phyloP scores from a whole-genome alignment of 2,888 invertebrate species.

The Eustalomyia histrio region DNA sequence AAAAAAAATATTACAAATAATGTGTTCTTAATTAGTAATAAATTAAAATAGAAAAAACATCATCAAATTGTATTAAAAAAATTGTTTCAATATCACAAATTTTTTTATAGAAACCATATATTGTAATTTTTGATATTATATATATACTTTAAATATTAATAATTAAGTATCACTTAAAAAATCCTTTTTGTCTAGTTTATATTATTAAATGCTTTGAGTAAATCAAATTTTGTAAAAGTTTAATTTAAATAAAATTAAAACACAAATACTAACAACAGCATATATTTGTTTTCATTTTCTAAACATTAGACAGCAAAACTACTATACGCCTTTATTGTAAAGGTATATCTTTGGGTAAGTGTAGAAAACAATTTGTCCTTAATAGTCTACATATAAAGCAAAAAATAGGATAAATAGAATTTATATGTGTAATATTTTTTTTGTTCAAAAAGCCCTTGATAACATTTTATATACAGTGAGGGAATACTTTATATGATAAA shows the following conservation, averaged over 20 bases:
- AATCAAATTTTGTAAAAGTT: background rate
- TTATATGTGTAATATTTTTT: too few species aligned
- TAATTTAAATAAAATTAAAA: background rate
- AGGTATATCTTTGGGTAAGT: too few species aligned
- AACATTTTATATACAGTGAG: too few species aligned
- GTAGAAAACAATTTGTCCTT: too few species aligned
- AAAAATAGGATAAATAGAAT: too few species aligned
- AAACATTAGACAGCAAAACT: background rate
- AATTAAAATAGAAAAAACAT: background rate
- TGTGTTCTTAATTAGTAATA: conserved; percentile 4
- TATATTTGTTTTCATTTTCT: background rate
- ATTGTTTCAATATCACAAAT: background rate
- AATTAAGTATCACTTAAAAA: background rate
- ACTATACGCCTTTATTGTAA: too few species aligned
- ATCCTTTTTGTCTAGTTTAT: background rate
- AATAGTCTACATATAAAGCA: too few species aligned
- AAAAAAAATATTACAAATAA: background rate
- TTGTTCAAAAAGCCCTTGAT: too few species aligned
- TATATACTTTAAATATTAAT: background rate
- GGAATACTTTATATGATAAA: too few species aligned
- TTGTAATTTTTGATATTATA: background rate
- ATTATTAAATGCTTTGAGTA: background rate
- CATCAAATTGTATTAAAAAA: background rate
- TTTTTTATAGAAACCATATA: background rate
- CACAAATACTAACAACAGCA: background rate